These are phyloP conservation scores for Lutra lutra DNA, from an alignment of 2,797 vertebrate genomes.

Conservation along the genomic window DNA sequence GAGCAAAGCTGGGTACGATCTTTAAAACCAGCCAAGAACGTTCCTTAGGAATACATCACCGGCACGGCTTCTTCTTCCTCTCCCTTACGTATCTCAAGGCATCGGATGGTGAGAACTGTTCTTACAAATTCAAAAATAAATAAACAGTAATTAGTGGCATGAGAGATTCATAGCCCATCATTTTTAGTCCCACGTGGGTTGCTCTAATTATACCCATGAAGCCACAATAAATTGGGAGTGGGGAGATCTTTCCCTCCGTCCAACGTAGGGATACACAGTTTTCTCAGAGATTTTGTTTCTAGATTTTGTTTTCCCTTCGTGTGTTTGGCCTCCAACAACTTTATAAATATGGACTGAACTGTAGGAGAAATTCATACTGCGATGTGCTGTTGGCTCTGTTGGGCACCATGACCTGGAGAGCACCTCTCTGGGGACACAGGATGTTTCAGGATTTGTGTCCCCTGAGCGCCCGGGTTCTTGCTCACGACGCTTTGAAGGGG, in stretches of 20 bases:
- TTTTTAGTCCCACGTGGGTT: neutral
- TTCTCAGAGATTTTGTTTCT: neutral
- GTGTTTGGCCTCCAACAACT: neutral
- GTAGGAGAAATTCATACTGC: neutral
- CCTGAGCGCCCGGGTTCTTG: too few species aligned
- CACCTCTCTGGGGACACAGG: neutral
- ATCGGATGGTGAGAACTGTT: neutral
- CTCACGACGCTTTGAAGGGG: accelerated
- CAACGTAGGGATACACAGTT: accelerated
- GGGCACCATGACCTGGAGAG: neutral
- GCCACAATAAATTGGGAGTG: neutral
- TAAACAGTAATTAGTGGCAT: neutral
- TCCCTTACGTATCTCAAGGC: neutral
- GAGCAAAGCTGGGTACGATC: neutral
- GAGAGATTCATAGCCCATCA: neutral
- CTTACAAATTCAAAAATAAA: constrained; percentile 2
- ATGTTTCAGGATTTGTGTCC: too few species aligned
- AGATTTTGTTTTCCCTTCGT: neutral
- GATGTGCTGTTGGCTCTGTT: neutral
- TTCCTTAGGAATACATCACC: neutral
- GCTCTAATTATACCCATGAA: neutral
- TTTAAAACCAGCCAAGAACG: neutral
- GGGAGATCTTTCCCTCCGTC: neutral
- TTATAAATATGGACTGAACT: neutral
- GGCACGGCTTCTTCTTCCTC: accelerated